Evolutionary conservation across 2,113 vertebrate genomes (phyloP).

Genomic region (Scophthalmus maximus): DNA sequence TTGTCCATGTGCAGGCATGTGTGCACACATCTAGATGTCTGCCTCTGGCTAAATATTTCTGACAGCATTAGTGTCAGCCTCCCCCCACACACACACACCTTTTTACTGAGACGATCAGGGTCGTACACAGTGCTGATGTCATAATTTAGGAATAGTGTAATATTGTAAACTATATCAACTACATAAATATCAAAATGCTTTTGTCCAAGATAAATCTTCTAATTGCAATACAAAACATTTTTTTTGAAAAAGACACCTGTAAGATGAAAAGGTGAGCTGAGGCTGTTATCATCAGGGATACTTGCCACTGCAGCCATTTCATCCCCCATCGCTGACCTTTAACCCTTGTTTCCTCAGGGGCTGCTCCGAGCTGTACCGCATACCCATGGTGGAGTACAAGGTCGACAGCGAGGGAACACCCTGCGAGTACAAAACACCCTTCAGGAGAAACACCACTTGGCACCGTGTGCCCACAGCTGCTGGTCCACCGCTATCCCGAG

Average conservation of each 20-base stretch:
- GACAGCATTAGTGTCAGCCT: conserved; percentile 18
- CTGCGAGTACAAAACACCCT: conserved; percentile 98
- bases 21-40: conserved; percentile 21
- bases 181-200: neutral
- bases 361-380: conserved; percentile 96
- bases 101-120: neutral
- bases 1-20: conserved; percentile 7
- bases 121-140: neutral
- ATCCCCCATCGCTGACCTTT: neutral
- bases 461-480: conserved; percentile 91
- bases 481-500: conserved; percentile 86
- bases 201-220: neutral
- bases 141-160: neutral
- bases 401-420: conserved; percentile 96
- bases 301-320: neutral
- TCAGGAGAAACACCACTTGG: conserved; percentile 97
- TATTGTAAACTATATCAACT: neutral
- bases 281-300: neutral
- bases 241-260: neutral
- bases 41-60: conserved; percentile 30
- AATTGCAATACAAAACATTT: too few species aligned
- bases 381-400: conserved; percentile 98
- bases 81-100: neutral
- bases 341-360: conserved; percentile 81
- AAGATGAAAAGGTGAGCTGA: neutral